These are phyloP conservation scores for Philopotamus ludificatus DNA, from an alignment of 1,140 invertebrate species.

Conservation along the genomic window DNA sequence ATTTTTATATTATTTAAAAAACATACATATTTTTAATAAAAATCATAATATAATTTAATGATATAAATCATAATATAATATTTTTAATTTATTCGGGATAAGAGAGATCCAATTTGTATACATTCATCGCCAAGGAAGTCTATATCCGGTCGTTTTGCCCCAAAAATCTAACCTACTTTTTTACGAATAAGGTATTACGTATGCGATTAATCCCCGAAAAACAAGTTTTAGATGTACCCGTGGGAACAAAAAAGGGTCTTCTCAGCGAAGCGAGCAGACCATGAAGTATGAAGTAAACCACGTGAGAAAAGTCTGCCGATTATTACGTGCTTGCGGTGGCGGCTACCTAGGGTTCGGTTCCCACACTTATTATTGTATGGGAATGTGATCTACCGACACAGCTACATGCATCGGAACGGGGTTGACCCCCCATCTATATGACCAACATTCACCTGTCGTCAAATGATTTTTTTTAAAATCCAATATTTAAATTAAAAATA, in stretches of 20 bases:
- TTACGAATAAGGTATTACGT: background rate
- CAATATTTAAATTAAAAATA: no score
- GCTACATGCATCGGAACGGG: constrained; percentile 2
- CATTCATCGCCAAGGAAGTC: no score
- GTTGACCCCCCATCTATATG: background rate
- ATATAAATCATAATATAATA: no score
- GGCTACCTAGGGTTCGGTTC: constrained; percentile 17
- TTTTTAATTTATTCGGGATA: no score
- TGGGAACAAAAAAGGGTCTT: constrained; percentile 28
- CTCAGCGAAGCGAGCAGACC: constrained; percentile 4
- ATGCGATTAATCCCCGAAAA: background rate
- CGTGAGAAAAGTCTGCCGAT: constrained; percentile 8
- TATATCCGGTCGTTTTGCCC: no score
- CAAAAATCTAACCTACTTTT: no score
- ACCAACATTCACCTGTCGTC: no score
- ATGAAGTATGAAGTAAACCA: background rate
- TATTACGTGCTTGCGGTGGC: background rate
- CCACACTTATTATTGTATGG: constrained; percentile 25
- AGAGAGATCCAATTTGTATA: no score
- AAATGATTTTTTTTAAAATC: no score
- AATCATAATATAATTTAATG: no score
- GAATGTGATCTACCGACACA: constrained; percentile 35
- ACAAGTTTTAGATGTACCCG: constrained; percentile 25
- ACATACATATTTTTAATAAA: no score
- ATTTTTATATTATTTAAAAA: no score